A percentile compares a stretch with the other conserved stretches of the same genome.
Evolutionary conservation across 2,888 invertebrate species (phyloP).

Genomic region (Brachyptera putata): DNA sequence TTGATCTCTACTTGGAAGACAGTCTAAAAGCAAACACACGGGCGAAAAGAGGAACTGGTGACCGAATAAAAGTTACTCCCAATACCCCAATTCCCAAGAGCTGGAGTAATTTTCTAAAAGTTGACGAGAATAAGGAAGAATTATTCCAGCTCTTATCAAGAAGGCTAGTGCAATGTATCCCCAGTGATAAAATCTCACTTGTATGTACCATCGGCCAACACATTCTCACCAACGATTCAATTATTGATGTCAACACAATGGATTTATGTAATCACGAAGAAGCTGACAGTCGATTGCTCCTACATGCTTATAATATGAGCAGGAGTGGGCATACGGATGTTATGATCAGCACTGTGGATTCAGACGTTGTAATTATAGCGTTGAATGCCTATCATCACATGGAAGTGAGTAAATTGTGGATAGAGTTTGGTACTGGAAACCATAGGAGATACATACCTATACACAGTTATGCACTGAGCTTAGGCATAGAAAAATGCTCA

Average conservation of each 20-base stretch:
- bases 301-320: neutral
- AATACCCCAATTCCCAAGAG: constrained; percentile 1
- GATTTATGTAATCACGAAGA: constrained; percentile 2
- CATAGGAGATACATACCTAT: neutral
- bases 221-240: neutral
- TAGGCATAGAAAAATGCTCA: neutral
- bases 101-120: neutral
- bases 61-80: constrained; percentile 12
- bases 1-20: constrained; percentile 19
- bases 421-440: neutral
- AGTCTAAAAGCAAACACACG: constrained; percentile 22
- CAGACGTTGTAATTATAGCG: neutral
- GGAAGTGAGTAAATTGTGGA: neutral
- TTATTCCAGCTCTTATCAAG: neutral
- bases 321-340: neutral
- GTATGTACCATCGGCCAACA: neutral
- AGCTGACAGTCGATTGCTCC: neutral
- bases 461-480: neutral
- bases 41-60: constrained; percentile 18
- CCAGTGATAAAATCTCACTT: neutral
- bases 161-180: neutral
- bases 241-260: neutral
- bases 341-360: neutral
- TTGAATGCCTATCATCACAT: neutral
- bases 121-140: neutral